Evolutionary conservation across 2,888 invertebrate species (phyloP), one percentile per base, ranked within the genome.

Genomic region (Volucella zonaria): DNA sequence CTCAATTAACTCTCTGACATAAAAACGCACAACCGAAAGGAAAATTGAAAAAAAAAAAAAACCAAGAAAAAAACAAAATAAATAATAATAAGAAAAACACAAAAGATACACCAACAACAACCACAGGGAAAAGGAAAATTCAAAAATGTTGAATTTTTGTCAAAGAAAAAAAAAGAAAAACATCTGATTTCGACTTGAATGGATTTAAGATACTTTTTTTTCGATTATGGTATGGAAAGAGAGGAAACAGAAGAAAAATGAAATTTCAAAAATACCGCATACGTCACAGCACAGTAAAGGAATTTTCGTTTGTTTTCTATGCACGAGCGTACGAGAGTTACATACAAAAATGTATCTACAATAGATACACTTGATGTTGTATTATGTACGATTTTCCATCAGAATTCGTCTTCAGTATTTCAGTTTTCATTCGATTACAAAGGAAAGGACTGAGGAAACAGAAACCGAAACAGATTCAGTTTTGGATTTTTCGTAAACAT

Each of bases 1-100:
- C 80, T 80, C 83, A 83, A 83, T 83, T 80, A 83, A 82, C 62
- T 68, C 61, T 73, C 73, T 73, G 56, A 78, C 56, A 70, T 59
- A 75, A 79, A 70, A 70, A 75, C 76, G 68, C 81, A 81, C 81
- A 52, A 85, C 75, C 66, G 66, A 80, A 74, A 74, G 74, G 67
- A 80, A 80, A 80, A 79, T 73, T 70, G 47, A 12, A 67, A 78
- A 40, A 68, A 70, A 31, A 64, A n/a, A 75, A 47, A 54, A 14
- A 38, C 14, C 31, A n/a, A n/a, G n/a, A n/a, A n/a, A 59, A 61
- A 47, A 68, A 42, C 14, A 64, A 51, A 49, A 64, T 12, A 68
- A 67, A 58, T 54, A 52, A 31, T 31, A 47, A 42, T 40, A 59
- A n/a, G 75, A 47, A 54, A 15, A 38, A 15, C 31, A 59, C 59